Evolutionary conservation across 2,113 vertebrate genomes (phyloP).

Genomic region (Daubentonia madagascariensis): DNA sequence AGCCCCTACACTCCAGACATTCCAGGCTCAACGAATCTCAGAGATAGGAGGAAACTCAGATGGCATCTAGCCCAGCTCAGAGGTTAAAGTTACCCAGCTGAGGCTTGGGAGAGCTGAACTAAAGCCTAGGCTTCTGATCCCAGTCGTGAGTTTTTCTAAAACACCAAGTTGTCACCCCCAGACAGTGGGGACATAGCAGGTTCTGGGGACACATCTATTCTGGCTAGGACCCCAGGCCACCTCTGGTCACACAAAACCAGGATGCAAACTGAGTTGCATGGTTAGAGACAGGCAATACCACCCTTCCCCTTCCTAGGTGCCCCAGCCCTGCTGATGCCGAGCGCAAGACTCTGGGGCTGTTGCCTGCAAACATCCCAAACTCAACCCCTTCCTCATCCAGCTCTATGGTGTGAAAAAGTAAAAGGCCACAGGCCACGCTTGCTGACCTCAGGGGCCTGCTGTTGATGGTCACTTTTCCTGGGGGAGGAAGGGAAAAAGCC

Average conservation of each 20-base stretch:
- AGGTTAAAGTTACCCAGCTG: not conserved
- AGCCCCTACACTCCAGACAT: not conserved
- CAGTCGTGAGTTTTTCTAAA: not conserved
- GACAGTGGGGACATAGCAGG: not conserved
- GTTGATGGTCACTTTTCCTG: not conserved
- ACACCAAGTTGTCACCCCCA: not conserved
- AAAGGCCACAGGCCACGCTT: not conserved
- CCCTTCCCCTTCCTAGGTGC: not conserved
- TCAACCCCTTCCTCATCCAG: not conserved
- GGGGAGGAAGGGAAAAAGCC: not conserved
- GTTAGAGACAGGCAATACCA: fast-evolving
- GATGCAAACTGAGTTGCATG: not conserved
- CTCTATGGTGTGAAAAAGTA: not conserved
- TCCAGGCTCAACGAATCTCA: not conserved
- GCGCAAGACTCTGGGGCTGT: not conserved
- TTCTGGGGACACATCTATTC: not conserved
- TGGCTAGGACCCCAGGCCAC: not conserved
- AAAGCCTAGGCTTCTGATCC: not conserved
- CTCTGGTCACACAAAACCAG: not conserved
- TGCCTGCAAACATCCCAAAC: not conserved
- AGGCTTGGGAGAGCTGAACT: not conserved
- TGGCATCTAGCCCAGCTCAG: not conserved
- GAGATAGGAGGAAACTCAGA: not conserved
- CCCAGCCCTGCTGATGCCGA: not conserved
- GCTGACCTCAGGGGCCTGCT: not conserved